Base-by-base conservation (phyloP, 1,140 invertebrate species). In the Stegodyphus dumicola region DNA sequence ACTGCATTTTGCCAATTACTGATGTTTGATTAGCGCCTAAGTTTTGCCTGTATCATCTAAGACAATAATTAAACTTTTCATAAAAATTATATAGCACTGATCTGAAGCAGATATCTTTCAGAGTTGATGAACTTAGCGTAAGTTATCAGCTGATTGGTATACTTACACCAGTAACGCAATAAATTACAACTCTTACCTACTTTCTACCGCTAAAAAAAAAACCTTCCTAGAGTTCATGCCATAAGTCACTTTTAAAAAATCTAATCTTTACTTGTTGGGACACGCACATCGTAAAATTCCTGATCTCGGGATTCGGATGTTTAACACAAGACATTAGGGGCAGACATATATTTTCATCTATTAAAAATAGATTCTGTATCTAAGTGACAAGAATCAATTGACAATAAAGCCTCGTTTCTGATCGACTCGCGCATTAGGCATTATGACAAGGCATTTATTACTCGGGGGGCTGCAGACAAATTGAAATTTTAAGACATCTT, bases 401-500 rank as follows among this genome's bases (percentile, higher is more conserved):
- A 69, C 81, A 85, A 85, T 85, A 85, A 85, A 77, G 81, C 52
- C 54, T 70, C 60, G 65, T 76, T 67, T 76, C 81, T 85, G 81
- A 85, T 85, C 81, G 81, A 76, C 74, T 76, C 10, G 74, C 70
- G 54, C 81, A 85, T 85, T 85, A 85, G 81, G 52, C 73, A 65
- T 85, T 85, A 85, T 85, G 81, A 85, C 81, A 85, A 85, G 60
- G 81, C 81, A 76, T 85, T 76, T 85, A 85, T 85, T 85, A 85
- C 81, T 17, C 81, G 11, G 15, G 81, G 73, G 73, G 53, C 73
- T 18, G 15, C 6, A 7, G 54, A 70, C 18, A 76, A 85, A 85
- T 52, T 83, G 56, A 74, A 33, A 33, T 33, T 33, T 33, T 33
- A 64, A 67, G 48, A 11, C 7, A n/a, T 9, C 51, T 51, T 48